Base-by-base conservation (phyloP, 2,113 vertebrate genomes). In the Ellobius talpinus region DNA sequence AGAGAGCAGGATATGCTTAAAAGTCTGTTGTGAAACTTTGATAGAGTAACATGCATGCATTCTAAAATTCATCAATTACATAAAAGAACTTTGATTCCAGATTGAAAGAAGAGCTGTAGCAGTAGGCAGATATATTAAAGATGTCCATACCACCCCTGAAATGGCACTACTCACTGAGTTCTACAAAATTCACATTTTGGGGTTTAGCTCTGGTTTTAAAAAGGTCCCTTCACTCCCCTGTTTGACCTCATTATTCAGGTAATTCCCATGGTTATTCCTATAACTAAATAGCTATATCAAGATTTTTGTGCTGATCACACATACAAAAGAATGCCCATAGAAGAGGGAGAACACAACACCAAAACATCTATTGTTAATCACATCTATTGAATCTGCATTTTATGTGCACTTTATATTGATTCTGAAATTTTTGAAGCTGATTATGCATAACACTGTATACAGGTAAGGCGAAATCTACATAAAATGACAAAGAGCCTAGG, bases 121-220 rank as follows among this genome's bases (percentile, higher is more conserved):
- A 29, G 92, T 24, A 72, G 45, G 52, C 50, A 95, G n/a, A 81
- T 45, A 26, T 68, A 73, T 77, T 76, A 87, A 24, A 55, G 61
- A 36, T 63, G 2, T 72, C 36, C 95, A 9, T 78, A 77, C 4
- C 66, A 31, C n/a, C 55, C 23, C 65, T 74, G 36, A 66, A 82
- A 16, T 39, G 39, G 50, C 36, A 79, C 19, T 82, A 1, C 73
- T 33, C 61, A 93, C 16, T 0, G 4, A 61, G 24, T 76, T 90
- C 63, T 76, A 94, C n/a, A 96, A 97, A 89, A 81, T 12, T 65
- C 77, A 52, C 39, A 87, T 79, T 21, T 58, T 58, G 5, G 58
- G 58, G 91, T 33, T 86, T 66, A 26, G 26, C 39, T 33, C 16
- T 47, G 21, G 3, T 87, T 79, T 39, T 5, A 81, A 74, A 95